phyloP scores from a whole-genome alignment of 1,140 invertebrate genomes.

The Pantala flavescens region DNA sequence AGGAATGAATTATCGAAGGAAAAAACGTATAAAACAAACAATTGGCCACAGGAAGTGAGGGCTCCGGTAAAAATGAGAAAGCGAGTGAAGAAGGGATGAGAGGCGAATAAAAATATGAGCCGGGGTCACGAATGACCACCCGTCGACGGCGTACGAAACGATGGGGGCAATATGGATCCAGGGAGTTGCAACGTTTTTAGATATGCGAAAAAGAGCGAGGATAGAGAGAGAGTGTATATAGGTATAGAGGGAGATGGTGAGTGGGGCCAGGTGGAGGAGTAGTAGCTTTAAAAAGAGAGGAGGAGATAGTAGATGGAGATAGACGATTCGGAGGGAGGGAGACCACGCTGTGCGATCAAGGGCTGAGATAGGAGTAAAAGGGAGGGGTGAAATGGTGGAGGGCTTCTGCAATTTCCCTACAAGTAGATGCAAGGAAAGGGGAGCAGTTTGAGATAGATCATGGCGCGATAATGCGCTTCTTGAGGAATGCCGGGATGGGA shows the following conservation, averaged over 20 bases:
- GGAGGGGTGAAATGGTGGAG: background rate
- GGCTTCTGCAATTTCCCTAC: background rate
- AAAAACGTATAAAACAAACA: background rate
- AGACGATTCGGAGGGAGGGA: background rate
- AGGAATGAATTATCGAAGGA: background rate
- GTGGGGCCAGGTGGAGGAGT: background rate
- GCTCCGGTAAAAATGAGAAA: background rate
- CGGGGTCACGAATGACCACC: background rate
- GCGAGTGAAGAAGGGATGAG: background rate
- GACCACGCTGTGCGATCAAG: background rate
- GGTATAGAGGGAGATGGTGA: background rate
- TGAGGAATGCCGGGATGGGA: background rate
- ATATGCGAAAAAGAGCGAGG: background rate
- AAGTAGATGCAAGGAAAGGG: background rate
- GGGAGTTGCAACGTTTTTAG: background rate
- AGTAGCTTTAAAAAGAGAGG: background rate
- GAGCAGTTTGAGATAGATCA: background rate
- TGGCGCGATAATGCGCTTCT: background rate
- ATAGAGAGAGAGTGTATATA: background rate
- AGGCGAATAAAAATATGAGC: background rate
- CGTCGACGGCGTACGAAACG: background rate
- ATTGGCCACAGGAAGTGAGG: background rate
- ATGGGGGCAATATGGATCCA: background rate
- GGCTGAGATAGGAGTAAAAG: background rate
- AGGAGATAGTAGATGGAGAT: background rate